A percentile compares a stretch with the other conserved stretches of the same genome.
Conservation (phyloP, 2,797 vertebrate genomes). For the Hoplostethus mediterraneus region DNA sequence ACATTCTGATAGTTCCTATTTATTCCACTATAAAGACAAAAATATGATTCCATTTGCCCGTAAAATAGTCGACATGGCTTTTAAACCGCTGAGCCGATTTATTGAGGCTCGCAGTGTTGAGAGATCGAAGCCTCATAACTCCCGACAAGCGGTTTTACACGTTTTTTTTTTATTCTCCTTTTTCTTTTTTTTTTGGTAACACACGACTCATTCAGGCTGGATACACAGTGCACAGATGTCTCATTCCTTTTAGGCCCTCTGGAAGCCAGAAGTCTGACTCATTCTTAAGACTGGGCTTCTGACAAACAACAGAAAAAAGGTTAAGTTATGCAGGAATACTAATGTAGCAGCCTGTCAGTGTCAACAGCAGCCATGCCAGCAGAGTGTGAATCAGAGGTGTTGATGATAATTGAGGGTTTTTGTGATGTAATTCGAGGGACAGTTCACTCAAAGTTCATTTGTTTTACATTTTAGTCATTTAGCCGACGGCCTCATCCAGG, state of each 20-base stretch:
- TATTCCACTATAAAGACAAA: conserved; percentile 66
- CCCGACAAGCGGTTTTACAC: conserved; percentile 58
- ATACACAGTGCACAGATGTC: conserved; percentile 46
- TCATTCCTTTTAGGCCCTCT: conserved; percentile 46
- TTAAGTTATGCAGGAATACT: conserved; percentile 54
- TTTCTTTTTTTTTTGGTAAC: conserved; percentile 45
- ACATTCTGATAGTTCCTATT: conserved; percentile 46
- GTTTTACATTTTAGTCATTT: conserved; percentile 9
- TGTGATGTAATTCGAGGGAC: conserved; percentile 13
- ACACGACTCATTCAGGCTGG: conserved; percentile 51
- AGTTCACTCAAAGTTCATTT: conserved; percentile 23
- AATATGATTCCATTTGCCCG: conserved; percentile 73
- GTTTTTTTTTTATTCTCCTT: background rate
- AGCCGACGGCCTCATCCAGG: background rate
- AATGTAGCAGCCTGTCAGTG: conserved; percentile 39
- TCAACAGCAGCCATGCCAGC: conserved; percentile 12
- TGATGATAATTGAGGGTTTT: conserved; percentile 22
- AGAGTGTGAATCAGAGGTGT: conserved; percentile 29
- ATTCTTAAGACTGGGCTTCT: conserved; percentile 38
- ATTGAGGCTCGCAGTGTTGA: conserved; percentile 57
- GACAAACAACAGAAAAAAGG: conserved; percentile 35
- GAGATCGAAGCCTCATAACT: conserved; percentile 74
- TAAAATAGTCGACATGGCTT: conserved; percentile 72
- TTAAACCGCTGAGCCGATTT: conserved; percentile 75
- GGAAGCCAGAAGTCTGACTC: conserved; percentile 52